Evolutionary conservation across 2,888 invertebrate genomes (phyloP).

Genomic region (Litoditis marina): DNA sequence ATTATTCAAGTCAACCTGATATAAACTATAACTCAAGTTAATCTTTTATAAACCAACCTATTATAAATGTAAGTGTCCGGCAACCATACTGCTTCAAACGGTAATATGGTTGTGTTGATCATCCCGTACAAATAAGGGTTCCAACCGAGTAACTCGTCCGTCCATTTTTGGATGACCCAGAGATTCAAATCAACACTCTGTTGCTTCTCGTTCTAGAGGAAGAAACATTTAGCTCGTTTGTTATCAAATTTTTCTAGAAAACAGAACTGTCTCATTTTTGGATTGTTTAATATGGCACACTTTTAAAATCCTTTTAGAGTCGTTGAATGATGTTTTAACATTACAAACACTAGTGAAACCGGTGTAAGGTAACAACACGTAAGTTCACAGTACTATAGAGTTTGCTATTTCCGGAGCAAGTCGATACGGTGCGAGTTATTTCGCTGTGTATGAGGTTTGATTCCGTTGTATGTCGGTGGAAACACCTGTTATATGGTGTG

Average conservation of each 20-base stretch:
- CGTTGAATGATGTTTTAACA: not conserved
- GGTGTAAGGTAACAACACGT: no score
- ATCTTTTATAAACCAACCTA: slow-evolving; percentile 33
- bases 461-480: no score
- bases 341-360: not conserved
- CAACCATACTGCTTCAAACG: slow-evolving; percentile 57
- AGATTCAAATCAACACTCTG: slow-evolving; percentile 60
- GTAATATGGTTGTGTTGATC: slow-evolving; percentile 59
- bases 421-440: no score
- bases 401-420: no score
- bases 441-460: no score
- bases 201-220: slow-evolving; percentile 59
- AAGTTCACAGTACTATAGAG: no score
- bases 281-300: no score
- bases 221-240: not conserved
- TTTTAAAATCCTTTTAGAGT: not conserved
- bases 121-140: slow-evolving; percentile 56
- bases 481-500: no score
- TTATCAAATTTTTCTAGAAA: not conserved
- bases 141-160: slow-evolving; percentile 59
- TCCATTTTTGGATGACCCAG: slow-evolving; percentile 61
- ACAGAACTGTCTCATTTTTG: no score
- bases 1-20: not conserved
- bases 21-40: not conserved
- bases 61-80: slow-evolving; percentile 57